These are phyloP conservation scores for Ascidia mentula DNA, from an alignment of 23 tunicate species.

Conservation along the genomic window DNA sequence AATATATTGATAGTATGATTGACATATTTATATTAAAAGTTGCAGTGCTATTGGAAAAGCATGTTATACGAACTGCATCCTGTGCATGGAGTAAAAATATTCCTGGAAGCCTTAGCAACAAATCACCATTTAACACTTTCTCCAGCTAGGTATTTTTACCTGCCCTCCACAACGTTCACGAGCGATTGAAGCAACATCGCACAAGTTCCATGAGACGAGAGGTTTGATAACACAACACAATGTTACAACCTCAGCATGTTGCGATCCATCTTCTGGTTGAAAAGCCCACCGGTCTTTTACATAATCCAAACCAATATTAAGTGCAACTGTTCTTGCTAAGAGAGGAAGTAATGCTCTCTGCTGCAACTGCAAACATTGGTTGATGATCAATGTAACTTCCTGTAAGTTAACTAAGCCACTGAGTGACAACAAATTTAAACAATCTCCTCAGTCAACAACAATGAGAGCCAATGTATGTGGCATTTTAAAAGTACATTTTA, in stretches of 20 bases:
- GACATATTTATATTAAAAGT: too few relatives aligned
- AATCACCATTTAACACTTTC: background rate
- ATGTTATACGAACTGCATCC: too few relatives aligned
- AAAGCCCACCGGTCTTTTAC: constrained; percentile 95
- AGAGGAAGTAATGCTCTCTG: constrained; percentile 83
- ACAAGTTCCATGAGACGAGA: constrained; percentile 90
- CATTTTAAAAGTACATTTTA: too few relatives aligned
- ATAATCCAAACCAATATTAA: constrained; percentile 85
- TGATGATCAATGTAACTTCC: too few relatives aligned
- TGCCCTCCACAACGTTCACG: constrained; percentile 98
- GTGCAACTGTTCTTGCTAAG: constrained; percentile 87
- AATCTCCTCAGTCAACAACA: too few relatives aligned
- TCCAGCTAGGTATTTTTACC: constrained; percentile 16
- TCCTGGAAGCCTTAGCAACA: too few relatives aligned
- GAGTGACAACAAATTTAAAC: too few relatives aligned
- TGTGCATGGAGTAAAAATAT: too few relatives aligned
- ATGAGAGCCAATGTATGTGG: too few relatives aligned
- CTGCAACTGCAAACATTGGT: constrained; percentile 47
- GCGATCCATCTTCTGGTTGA: constrained; percentile 78
- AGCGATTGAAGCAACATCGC: constrained; percentile 56
- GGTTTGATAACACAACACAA: constrained; percentile 96
- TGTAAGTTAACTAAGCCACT: too few relatives aligned
- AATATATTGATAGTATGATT: too few relatives aligned
- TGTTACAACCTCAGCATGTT: constrained; percentile 91
- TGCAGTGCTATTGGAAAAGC: too few relatives aligned